Conservation (phyloP, 2,113 vertebrate genomes). For the Blennius ocellaris region DNA sequence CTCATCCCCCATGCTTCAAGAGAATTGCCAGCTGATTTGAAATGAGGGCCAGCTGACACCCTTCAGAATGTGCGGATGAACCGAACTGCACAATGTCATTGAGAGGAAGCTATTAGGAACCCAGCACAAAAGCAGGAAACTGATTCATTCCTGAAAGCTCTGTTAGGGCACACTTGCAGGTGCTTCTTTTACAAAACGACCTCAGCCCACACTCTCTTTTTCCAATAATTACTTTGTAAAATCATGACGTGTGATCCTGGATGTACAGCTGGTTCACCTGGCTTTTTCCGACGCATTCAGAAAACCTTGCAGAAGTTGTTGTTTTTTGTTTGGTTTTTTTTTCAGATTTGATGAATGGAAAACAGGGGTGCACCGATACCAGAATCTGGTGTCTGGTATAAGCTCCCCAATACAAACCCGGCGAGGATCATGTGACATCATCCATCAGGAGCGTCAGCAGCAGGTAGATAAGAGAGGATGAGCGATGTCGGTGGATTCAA, state of each 20-base stretch:
- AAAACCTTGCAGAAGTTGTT: no score
- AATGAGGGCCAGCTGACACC: conserved; percentile 66
- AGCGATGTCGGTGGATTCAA: no score
- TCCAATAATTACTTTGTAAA: background rate
- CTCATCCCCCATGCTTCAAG: conserved; percentile 59
- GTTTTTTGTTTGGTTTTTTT: no score
- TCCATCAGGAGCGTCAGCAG: no score
- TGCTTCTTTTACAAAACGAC: background rate
- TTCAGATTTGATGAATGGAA: no score
- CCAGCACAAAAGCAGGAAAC: background rate
- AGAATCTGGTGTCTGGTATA: no score
- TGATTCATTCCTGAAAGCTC: background rate
- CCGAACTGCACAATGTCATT: conserved; percentile 22
- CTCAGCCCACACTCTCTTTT: background rate
- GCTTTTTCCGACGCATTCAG: background rate
- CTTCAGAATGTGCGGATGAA: conserved; percentile 48
- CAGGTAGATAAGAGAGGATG: no score
- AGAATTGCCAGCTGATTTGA: conserved; percentile 66
- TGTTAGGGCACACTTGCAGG: background rate
- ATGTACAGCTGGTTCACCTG: background rate
- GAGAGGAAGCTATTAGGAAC: conserved; percentile 23
- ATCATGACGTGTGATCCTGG: background rate
- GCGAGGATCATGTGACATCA: no score
- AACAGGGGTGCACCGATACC: no score
- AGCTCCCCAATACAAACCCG: no score